Conservation (phyloP, 2,113 vertebrate genomes). For the Epinephelus moara region DNA sequence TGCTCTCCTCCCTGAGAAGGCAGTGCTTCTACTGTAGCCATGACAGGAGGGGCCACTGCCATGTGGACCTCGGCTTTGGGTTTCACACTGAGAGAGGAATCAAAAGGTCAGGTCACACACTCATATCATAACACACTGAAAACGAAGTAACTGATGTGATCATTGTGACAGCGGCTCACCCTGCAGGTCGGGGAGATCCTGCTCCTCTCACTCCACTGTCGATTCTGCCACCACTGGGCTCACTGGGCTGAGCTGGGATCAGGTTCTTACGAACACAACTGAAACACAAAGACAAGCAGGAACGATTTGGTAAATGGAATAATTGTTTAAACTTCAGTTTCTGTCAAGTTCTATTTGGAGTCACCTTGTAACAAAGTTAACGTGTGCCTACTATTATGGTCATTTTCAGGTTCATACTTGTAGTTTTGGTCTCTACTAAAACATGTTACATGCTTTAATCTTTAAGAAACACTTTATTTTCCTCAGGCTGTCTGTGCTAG, state of each 20-base stretch:
- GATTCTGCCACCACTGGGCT: slow-evolving; percentile 87
- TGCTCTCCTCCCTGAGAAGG: slow-evolving; percentile 89
- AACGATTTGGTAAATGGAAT: not conserved
- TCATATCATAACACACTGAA: not conserved
- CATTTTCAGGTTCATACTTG: too few relatives aligned
- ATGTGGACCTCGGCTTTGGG: slow-evolving; percentile 95
- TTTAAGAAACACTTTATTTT: too few relatives aligned
- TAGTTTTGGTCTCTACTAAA: too few relatives aligned
- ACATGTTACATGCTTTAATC: too few relatives aligned
- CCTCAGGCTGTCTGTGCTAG: too few relatives aligned
- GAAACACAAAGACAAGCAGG: slow-evolving; percentile 46
- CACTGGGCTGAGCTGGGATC: slow-evolving; percentile 92
- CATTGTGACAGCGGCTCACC: slow-evolving; percentile 83
- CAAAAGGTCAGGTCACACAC: slow-evolving; percentile 2
- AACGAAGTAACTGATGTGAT: not conserved
- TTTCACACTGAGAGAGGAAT: slow-evolving; percentile 86
- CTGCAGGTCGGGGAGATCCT: slow-evolving; percentile 93
- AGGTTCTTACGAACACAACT: slow-evolving; percentile 96
- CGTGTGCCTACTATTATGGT: too few relatives aligned
- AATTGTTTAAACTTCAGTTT: not conserved
- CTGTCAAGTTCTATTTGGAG: not conserved
- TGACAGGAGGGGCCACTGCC: slow-evolving; percentile 91
- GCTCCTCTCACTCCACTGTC: slow-evolving; percentile 90
- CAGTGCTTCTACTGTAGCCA: slow-evolving; percentile 91
- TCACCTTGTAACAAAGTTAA: not conserved